Evolutionary conservation across 1,140 invertebrate genomes (phyloP), one percentile per base, ranked within the genome.

Genomic region (Spodoptera litura): DNA sequence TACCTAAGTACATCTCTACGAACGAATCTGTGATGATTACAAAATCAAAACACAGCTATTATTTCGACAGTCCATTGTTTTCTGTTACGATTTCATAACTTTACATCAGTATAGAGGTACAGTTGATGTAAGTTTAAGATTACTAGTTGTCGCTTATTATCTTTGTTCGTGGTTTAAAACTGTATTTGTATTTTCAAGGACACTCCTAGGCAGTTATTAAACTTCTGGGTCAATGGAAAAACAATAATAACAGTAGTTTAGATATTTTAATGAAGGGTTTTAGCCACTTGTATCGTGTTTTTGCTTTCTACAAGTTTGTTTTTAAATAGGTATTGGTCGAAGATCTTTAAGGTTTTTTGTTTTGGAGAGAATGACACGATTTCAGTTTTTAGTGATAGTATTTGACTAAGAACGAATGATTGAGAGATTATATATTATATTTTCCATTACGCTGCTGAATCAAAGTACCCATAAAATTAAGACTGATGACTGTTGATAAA

Each of bases 31-130:
- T 68, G 20, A 55, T 25, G 15, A 62, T 77, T 77, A 68, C 74
- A 31, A 77, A 77, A 77, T 58, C 58, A 68, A 56, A 61, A 38
- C 73, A 58, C 31, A n/a, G 52, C 53, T 61, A 58, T 76, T 61
- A 61, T 76, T 76, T 76, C 73, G 49, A 49, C 64, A 71, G 55
- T 76, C 78, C 38, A 76, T 80, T 80, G 78, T 80, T 80, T 56
- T 80, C 78, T 70, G 35, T 71, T 71, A 62, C 13, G n/a, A 62
- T 80, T 75, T 76, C 66, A 64, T 76, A 80, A 80, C 20, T 61
- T 76, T 78, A 44, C 61, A 27, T 61, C 38, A 8, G 38, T 10
- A 8, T 61, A n/a, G n/a, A n/a, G n/a, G n/a, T n/a, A 38, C 64
- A 38, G 10, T 78, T 70, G 71, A 68, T 68, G 74, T 77, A 68